Base-by-base conservation (phyloP, 2,888 invertebrate genomes). In the Macroteleia sp. region DNA sequence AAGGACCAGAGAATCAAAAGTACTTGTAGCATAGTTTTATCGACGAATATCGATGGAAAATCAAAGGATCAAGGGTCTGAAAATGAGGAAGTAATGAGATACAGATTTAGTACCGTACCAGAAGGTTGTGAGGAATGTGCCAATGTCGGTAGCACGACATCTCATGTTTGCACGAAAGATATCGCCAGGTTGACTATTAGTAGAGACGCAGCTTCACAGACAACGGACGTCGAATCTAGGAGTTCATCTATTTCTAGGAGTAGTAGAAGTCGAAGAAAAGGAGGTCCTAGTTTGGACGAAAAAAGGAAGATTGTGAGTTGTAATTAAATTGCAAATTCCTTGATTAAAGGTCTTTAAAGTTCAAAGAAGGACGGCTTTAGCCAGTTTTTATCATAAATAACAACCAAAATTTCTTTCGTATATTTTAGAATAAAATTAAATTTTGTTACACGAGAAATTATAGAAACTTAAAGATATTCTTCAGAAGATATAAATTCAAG, bases 21-120 rank as follows among this genome's bases (percentile, higher is more conserved):
- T 89, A 95, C 95, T 0, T 95, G 95, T 86, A 95, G 93, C 85
- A 95, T 95, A 62, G 93, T 94, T 10, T 92, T 95, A 44, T 93
- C 94, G 5, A 92, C 93, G 1, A 92, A 92, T 77, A 91, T 91
- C 42, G 88, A 88, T 19, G 89, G 91, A 78, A 69, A 54, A 0
- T 16, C 59, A 3, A 54, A 67, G 6, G 8, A 10, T 91, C 91
- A 32, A 16, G 30, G 30, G 30, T 42, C 36, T 14, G 25, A 6
- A 1, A 59, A n/a, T 8, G 83, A 85, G 5, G 59, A 81, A 0
- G 77, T 84, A 10, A 52, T 83, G 12, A 82, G 85, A 22, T 85
- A 81, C 12, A 79, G 71, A 9, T 87, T 86, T 76, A 83, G 91
- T 8, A 90, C 92, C 0, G 91, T 92, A 1, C 88, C 90, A 12